Evolutionary conservation across 1,140 invertebrate genomes (phyloP), one percentile per base, ranked within the genome.

Genomic region (Temnothorax curvispinosus): DNA sequence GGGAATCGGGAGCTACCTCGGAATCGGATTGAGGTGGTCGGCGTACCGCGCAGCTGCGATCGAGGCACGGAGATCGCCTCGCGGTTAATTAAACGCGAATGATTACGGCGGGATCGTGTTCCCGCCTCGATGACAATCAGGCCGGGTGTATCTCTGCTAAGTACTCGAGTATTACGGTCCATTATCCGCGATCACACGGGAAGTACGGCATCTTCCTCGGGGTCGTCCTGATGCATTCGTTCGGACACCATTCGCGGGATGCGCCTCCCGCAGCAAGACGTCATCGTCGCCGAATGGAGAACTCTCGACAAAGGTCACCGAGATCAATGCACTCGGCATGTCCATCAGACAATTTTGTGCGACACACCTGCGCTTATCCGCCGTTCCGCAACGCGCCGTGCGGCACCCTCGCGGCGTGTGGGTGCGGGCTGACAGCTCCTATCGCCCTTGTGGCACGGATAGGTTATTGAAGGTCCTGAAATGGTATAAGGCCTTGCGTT

Each of bases 401-500:
- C 85, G 76, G 78, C 69, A 50, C 62, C 75, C 67, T 86, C 82
- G 62, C 62, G 84, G 58, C 86, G 87, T 90, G 93, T 92, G 91
- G 93, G 94, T 92, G 92, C 89, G 81, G 87, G 80, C 87, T 92
- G 92, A 94, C 92, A 93, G 91, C 91, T 91, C 87, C 90, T 91
- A 92, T 93, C 92, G 88, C 87, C 32, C 18, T 38, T 90, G 91
- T 91, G 90, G 88, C 89, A 86, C 52, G 85, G 85, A 89, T 94
- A 93, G 91, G 82, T 94, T 94, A 94, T 94, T 93, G 93, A 90
- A 93, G 91, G 91, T 93, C 93, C 91, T 95, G 93, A 94, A 94
- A 94, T 93, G 93, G 92, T 94, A 93, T 90, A 93, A 92, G 89
- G 74, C 84, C 85, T 78, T 76, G 75, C 52, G 69, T 47, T 78